Evolutionary conservation across 1,140 invertebrate species (phyloP), one percentile per base, ranked within the genome.

Genomic region (Zaprionus capensis): DNA sequence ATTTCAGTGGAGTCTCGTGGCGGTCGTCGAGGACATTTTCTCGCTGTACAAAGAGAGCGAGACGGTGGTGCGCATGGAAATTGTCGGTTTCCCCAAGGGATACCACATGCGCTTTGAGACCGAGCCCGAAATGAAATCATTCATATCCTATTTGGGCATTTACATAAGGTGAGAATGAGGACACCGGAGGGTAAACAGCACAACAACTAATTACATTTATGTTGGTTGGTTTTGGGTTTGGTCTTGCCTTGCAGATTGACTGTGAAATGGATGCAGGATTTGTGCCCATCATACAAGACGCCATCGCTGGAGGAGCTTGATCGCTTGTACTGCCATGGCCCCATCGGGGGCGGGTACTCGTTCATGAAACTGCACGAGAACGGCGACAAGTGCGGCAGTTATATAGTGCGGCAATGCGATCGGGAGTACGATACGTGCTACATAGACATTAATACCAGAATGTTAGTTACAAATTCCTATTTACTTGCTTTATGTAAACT

Each of bases 241-340:
- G 2, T n/a, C 59, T 62, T 7, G 26, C 36, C 49, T 81, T 87
- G 14, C 72, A 95, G 97, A 80, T 93, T 98, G 58, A 96, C 96
- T 67, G 95, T 96, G 24, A 98, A 97, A 93, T 98, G 97, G 97
- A 98, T 96, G 28, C 97, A 97, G 88, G 97, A 98, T 93, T 93
- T 98, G 51, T 98, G 97, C 90, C 95, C 95, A 90, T 95, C 97
- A 76, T 94, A 97, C 46, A 92, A 94, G 61, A 97, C 97, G 4
- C 97, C 97, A 24, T 96, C 96, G 17, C 93, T 98, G 38, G 94
- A 95, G 79, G 94, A 94, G 81, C 91, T 98, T n/a, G 94, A 95
- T 78, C 93, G 94, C 56, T 93, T 96, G 66, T 97, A 96, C 93
- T 98, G 97, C 86, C 97, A 98, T 93, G 97, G 97, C 31, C 97